Evolutionary conservation across 2,113 vertebrate species (phyloP).

Genomic region (Hoplias malabaricus): DNA sequence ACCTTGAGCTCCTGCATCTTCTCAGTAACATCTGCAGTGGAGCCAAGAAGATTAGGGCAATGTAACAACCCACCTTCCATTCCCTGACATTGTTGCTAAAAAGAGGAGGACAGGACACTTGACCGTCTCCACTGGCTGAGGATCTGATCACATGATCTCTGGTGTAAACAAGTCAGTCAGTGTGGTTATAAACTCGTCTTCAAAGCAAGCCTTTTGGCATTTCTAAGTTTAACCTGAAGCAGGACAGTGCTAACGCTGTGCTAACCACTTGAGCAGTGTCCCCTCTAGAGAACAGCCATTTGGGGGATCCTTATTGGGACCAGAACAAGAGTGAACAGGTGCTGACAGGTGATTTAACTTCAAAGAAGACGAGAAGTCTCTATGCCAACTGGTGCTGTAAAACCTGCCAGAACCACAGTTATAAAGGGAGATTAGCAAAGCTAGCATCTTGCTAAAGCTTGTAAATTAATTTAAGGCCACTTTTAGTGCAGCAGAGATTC

Average conservation of each 20-base stretch:
- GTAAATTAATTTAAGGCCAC: no score
- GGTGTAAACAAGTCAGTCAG: no score
- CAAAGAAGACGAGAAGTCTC: neutral
- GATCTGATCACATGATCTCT: no score
- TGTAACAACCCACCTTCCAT: no score
- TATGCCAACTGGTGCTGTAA: neutral
- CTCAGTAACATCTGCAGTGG: no score
- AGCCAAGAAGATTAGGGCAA: no score
- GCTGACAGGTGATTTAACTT: slow-evolving; percentile 13
- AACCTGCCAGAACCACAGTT: neutral
- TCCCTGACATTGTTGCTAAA: no score
- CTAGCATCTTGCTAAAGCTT: neutral
- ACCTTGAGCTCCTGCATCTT: no score
- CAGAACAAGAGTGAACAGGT: neutral
- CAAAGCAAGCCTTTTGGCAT: neutral
- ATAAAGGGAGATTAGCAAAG: neutral
- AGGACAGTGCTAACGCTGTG: no score
- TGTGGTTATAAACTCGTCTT: neutral
- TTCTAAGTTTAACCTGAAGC: neutral
- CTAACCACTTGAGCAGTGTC: neutral
- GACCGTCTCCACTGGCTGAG: no score
- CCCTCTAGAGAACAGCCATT: neutral
- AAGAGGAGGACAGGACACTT: no score
- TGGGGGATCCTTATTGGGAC: neutral
- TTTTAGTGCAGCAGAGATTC: no score